Base-by-base conservation (phyloP, 2,888 invertebrate genomes). In the Herminia tarsipennalis region DNA sequence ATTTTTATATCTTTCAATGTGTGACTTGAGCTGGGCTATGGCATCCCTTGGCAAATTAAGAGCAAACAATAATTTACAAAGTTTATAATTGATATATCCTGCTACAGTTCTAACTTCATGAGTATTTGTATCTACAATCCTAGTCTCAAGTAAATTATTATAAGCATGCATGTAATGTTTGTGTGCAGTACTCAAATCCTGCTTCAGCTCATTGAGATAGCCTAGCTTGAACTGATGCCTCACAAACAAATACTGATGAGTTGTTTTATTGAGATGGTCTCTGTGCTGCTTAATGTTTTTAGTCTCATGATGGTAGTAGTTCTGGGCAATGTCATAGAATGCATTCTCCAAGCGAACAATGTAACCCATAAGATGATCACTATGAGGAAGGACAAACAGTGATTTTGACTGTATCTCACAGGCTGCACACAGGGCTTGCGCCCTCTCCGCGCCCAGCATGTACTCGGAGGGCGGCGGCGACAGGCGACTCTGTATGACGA, bases 141-240 rank as follows among this genome's bases (percentile, higher is more conserved):
- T 93, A 27, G 98, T 94, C 75, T 99, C 99, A 54, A 97, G 90
- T 53, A 99, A 90, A 82, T 97, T 96, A 51, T 95, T 96, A 82
- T 99, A 99, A 0, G 98, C 97, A 80, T 98, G 96, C 56, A 94
- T 93, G 73, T 96, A 97, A 78, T 96, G 96, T 93, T 96, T 97
- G 67, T 97, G 94, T 8, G 98, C 97, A 0, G 95, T 95, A 73
- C 94, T 95, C 61, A 94, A 92, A 78, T 99, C 99, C 78, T 98
- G 98, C 69, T 96, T 96, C 54, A 99, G 86, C 88, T 99, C 99
- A 74, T 97, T 96, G 38, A 98, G 94, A 88, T 98, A 99, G 0
- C 96, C 99, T 81, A 99, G 94, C 90, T 99, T 99, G 79, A 98
- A 99, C 76, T 98, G 97, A 88, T 99, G 99, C 20, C 99, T 92